Evolutionary conservation across 2,888 invertebrate genomes (phyloP), one percentile per base, ranked within the genome.

Genomic region (Amiota mariae): DNA sequence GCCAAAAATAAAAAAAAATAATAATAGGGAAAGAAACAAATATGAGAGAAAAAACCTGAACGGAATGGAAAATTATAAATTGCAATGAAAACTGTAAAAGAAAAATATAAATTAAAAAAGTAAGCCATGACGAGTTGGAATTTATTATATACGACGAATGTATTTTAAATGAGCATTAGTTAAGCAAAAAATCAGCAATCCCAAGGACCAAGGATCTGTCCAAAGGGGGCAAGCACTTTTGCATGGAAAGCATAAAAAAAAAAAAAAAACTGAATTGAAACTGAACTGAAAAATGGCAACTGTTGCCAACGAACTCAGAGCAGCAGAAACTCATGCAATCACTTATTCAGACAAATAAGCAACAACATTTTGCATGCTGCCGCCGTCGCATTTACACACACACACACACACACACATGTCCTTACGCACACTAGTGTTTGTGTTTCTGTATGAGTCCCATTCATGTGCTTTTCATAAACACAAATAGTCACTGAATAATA

Each of bases 291-390:
- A 63, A 63, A 63, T 63, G 56, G 54, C 51, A 70, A 74, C 72
- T 77, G 81, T 84, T 85, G 85, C 81, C 84, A 84, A 84, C 82
- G 85, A 82, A 82, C 80, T 75, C 79, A 54, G 11, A 24, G 36
- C 59, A 8, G 49, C 51, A 61, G 8, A 66, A 51, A 61, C 57
- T 20, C 20, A 54, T 13, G 9, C 36, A 36, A n/a, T 61, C 3
- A 67, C 57, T 20, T 20, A 54, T 13, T 13, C 36, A 48, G 15
- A 61, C 3, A 67, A 10, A 49, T 49, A n/a, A 49, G 47, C 48
- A 36, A 15, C 64, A 68, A 72, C 56, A 71, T 54, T 73, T 71
- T 71, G 64, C 71, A 66, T 71, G 70, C 59, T 51, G 57, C 36
- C 24, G 59, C 15, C 59, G 18, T 20, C 20, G 47, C 66, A 48